phyloP scores from a whole-genome alignment of 2,113 vertebrate species.

The Eleginops maclovinus region DNA sequence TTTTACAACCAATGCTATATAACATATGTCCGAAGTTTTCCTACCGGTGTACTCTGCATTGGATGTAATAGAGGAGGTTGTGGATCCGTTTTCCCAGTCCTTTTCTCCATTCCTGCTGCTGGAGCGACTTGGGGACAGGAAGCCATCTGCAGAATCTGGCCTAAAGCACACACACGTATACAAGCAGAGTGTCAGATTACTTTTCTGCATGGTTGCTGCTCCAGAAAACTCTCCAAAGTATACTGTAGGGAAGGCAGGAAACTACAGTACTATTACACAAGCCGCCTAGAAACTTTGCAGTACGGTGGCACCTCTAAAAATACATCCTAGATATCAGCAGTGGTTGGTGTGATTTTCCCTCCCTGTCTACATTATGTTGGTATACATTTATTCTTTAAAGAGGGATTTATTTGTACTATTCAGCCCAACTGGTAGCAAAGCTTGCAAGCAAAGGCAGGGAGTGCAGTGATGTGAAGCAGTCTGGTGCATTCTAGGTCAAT shows the following conservation, averaged over 20 bases:
- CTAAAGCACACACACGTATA: slow-evolving; percentile 74
- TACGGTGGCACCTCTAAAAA: neutral
- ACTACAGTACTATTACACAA: neutral
- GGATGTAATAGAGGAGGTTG: slow-evolving; percentile 95
- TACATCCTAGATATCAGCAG: neutral
- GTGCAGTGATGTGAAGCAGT: slow-evolving; percentile 38
- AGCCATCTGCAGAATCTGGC: slow-evolving; percentile 95
- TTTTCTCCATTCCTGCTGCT: slow-evolving; percentile 96
- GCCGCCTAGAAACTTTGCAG: neutral
- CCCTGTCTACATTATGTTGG: slow-evolving; percentile 12
- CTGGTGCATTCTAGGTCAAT: slow-evolving; percentile 24
- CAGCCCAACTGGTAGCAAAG: slow-evolving; percentile 29
- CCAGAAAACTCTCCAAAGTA: slow-evolving; percentile 25
- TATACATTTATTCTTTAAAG: neutral
- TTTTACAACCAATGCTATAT: neutral
- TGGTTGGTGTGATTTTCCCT: slow-evolving; percentile 1
- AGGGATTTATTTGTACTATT: neutral
- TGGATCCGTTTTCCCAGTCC: slow-evolving; percentile 98
- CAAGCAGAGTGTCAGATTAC: slow-evolving; percentile 10
- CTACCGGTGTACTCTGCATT: slow-evolving; percentile 96
- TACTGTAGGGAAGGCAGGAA: slow-evolving; percentile 11
- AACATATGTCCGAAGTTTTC: neutral
- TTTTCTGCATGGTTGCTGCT: slow-evolving; percentile 11
- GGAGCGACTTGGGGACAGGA: slow-evolving; percentile 91
- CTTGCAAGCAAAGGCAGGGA: slow-evolving; percentile 58